phyloP scores from a whole-genome alignment of 37 sponge, comb jelly and placozoan genomes.

The Agelas oroides region DNA sequence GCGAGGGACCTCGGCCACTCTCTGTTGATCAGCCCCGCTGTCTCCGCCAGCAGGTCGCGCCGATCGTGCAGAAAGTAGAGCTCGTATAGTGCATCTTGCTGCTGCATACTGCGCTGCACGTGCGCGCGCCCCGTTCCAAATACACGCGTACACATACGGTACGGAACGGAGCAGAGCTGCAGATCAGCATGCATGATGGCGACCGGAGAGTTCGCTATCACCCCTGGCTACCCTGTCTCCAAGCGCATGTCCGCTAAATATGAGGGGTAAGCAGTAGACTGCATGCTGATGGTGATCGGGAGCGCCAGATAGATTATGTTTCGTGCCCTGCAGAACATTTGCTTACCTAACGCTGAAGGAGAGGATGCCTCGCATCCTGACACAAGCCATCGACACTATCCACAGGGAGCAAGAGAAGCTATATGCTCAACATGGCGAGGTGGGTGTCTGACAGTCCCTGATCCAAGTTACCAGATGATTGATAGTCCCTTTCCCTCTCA shows the following conservation, averaged over 20 bases:
- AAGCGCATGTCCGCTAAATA: conserved; percentile 72
- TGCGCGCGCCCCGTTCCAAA: no score
- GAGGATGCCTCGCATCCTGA: conserved; percentile 88
- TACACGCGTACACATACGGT: no score
- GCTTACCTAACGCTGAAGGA: conserved; percentile 89
- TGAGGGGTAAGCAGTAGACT: conserved; percentile 85
- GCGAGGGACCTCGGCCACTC: conserved; percentile 66
- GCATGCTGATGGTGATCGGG: no score
- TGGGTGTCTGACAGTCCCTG: neutral
- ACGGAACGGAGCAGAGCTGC: no score
- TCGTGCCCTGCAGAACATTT: conserved; percentile 84
- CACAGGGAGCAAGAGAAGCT: conserved; percentile 39
- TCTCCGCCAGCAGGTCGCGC: conserved; percentile 37
- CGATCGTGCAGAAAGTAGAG: conserved; percentile 24
- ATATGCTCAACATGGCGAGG: conserved; percentile 43
- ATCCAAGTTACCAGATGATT: no score
- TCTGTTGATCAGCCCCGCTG: conserved; percentile 49
- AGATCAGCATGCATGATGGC: neutral
- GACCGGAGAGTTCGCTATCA: conserved; percentile 24
- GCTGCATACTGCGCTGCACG: no score
- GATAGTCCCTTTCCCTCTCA: neutral
- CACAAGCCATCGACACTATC: conserved; percentile 88
- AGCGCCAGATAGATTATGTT: no score
- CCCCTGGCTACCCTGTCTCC: conserved; percentile 70
- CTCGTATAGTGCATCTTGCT: neutral